phyloP scores from a whole-genome alignment of 1,140 invertebrate species.

The Bombus haemorrhoidalis region DNA sequence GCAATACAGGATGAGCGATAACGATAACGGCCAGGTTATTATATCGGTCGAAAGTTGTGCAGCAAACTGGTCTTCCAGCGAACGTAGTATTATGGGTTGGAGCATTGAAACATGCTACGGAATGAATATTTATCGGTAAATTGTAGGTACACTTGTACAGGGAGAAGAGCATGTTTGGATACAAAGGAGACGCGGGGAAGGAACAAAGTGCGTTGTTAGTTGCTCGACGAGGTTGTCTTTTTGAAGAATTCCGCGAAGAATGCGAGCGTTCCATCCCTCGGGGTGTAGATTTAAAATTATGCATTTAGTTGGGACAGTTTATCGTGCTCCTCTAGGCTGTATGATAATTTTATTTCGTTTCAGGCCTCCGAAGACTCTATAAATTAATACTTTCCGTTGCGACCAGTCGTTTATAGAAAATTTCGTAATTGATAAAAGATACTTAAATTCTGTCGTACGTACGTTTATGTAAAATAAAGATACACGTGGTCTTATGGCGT shows the following conservation, averaged over 20 bases:
- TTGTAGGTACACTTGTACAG: constrained; percentile 15
- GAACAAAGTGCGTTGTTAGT: background rate
- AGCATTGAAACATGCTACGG: background rate
- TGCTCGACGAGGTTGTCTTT: background rate
- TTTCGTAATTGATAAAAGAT: background rate
- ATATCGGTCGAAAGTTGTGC: constrained; percentile 17
- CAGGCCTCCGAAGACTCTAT: background rate
- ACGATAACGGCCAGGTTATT: constrained; percentile 34
- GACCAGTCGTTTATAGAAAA: background rate
- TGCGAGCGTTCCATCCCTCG: background rate
- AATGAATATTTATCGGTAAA: constrained; percentile 20
- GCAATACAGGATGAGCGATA: constrained; percentile 39
- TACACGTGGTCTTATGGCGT: background rate
- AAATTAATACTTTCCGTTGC: background rate
- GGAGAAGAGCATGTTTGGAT: background rate
- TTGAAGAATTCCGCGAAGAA: background rate
- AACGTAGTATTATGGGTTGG: constrained; percentile 1
- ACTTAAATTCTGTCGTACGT: background rate
- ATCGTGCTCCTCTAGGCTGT: background rate
- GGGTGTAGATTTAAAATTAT: background rate
- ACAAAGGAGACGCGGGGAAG: background rate
- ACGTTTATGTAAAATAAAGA: no score
- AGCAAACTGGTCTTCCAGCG: constrained; percentile 5
- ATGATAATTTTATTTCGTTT: constrained; percentile 3
- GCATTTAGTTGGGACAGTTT: background rate